Evolutionary conservation across 2,888 invertebrate species (phyloP).

Genomic region (Nomada flava): DNA sequence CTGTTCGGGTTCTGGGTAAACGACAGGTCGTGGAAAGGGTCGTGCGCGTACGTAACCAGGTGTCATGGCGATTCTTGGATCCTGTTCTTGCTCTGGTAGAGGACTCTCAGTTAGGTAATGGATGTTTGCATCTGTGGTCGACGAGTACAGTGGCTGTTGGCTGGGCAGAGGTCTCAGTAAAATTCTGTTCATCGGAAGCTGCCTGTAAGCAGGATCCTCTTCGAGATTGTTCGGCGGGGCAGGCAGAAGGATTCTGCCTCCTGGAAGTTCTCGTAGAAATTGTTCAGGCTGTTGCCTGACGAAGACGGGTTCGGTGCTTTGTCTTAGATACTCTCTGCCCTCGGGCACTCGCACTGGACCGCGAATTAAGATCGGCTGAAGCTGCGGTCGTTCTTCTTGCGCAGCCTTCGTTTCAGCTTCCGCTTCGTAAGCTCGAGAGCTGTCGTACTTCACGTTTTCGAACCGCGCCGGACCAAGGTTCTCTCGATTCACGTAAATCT

Average conservation of each 20-base stretch:
- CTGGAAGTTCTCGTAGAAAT: conserved; percentile 75
- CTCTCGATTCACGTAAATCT: conserved; percentile 74
- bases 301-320: conserved; percentile 77
- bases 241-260: conserved; percentile 74
- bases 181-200: conserved; percentile 74
- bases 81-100: conserved; percentile 73
- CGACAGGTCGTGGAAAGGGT: conserved; percentile 68
- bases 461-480: conserved; percentile 78
- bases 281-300: conserved; percentile 76
- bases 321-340: conserved; percentile 75
- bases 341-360: conserved; percentile 65
- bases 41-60: conserved; percentile 73
- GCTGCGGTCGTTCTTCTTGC: conserved; percentile 74
- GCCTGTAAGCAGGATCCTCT: conserved; percentile 74
- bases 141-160: conserved; percentile 75
- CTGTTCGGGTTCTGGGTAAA: conserved; percentile 72
- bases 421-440: conserved; percentile 72
- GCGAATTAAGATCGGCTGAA: conserved; percentile 76
- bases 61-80: conserved; percentile 71
- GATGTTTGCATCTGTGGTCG: conserved; percentile 77
- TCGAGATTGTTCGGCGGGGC: conserved; percentile 71
- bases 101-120: conserved; percentile 80
- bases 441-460: conserved; percentile 75
- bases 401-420: conserved; percentile 70
- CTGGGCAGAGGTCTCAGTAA: conserved; percentile 72